A percentile compares a stretch with the other conserved stretches of the same genome.
Evolutionary conservation across 2,888 invertebrate species (phyloP).

Genomic region (Resseliella maxima): DNA sequence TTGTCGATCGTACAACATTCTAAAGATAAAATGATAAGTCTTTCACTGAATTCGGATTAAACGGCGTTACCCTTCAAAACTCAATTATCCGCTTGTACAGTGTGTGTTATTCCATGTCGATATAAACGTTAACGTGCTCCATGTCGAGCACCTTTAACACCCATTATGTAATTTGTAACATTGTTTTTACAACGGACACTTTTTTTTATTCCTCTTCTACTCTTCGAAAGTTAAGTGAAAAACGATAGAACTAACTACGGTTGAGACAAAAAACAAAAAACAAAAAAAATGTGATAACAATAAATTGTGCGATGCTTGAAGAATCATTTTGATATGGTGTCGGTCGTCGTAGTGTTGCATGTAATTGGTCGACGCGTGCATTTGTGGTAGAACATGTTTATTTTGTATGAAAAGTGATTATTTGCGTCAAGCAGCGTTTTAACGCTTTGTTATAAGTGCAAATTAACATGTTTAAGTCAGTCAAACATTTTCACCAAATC

Average conservation of each 20-base stretch:
- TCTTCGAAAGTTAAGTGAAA: constrained; percentile 22
- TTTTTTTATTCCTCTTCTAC: background rate
- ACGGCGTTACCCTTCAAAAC: background rate
- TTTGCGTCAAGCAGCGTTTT: constrained; percentile 44
- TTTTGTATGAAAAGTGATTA: constrained; percentile 37
- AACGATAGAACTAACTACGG: background rate
- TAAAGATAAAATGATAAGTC: background rate
- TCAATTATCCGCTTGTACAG: constrained; percentile 15
- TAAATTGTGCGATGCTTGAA: constrained; percentile 39
- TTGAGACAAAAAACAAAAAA: background rate
- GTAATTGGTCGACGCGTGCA: constrained; percentile 16
- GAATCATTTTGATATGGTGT: constrained; percentile 16
- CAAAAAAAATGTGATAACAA: background rate
- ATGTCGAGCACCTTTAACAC: constrained; percentile 41
- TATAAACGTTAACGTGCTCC: background rate
- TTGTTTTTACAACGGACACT: background rate
- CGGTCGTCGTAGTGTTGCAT: background rate
- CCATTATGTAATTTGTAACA: constrained; percentile 44
- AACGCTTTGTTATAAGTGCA: background rate
- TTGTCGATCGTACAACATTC: background rate
- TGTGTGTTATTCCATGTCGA: background rate
- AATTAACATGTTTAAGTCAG: background rate
- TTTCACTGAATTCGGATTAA: constrained; percentile 21
- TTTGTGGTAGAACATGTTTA: background rate
- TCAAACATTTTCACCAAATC: background rate